phyloP scores from a whole-genome alignment of 2,797 vertebrate species.

The Sparidentex hasta region DNA sequence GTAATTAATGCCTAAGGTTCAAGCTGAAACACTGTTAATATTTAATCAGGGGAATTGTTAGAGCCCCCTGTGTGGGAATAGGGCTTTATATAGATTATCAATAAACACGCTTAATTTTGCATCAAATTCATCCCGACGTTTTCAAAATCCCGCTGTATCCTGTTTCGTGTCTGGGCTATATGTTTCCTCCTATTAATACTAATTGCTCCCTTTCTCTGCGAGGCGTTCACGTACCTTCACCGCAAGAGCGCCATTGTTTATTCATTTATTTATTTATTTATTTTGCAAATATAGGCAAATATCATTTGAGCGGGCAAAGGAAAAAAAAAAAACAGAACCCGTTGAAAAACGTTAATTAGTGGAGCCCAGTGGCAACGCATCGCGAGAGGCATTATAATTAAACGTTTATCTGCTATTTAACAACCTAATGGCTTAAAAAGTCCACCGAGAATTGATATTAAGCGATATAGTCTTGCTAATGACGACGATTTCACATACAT shows the following conservation, averaged over 20 bases:
- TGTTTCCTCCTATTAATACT: constrained; percentile 60
- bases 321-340: background rate
- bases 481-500: constrained; percentile 68
- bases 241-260: constrained; percentile 75
- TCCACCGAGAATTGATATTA: constrained; percentile 79
- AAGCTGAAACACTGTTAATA: constrained; percentile 79
- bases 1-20: constrained; percentile 82
- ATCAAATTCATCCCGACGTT: constrained; percentile 71
- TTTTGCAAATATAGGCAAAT: constrained; percentile 71
- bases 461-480: constrained; percentile 66
- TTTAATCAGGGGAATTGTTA: constrained; percentile 81
- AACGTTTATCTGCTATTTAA: constrained; percentile 82
- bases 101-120: constrained; percentile 81
- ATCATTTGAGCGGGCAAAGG: constrained; percentile 55
- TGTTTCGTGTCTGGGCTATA: constrained; percentile 62
- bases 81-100: constrained; percentile 85
- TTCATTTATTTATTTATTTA: constrained; percentile 60
- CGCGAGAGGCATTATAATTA: constrained; percentile 79
- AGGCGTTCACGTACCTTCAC: constrained; percentile 63
- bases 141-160: constrained; percentile 72
- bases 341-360: constrained; percentile 80
- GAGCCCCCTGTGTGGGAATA: constrained; percentile 72
- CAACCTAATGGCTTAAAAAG: constrained; percentile 77
- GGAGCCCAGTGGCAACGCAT: constrained; percentile 79
- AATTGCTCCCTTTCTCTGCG: constrained; percentile 67